Percentiles rank a stretch among this genome's conserved stretches.
Conservation (phyloP, 2,888 invertebrate species). For the Mythimna ferrago region DNA sequence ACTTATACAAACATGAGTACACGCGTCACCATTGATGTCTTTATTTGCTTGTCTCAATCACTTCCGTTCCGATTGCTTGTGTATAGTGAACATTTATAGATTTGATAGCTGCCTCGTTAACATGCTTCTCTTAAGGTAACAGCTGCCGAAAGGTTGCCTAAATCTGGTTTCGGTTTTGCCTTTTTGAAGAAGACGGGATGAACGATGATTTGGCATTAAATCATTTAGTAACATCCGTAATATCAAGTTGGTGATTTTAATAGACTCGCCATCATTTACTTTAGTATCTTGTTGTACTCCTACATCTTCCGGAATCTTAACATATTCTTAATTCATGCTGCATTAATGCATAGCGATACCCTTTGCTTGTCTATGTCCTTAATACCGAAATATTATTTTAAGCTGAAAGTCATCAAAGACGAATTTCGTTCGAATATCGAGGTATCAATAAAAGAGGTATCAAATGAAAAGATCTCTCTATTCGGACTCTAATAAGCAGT, state of each 20-base stretch:
- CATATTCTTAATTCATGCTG: too few species aligned
- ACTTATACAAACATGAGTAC: slow-evolving; percentile 41
- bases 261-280: too few species aligned
- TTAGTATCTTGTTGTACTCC: too few species aligned
- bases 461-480: slow-evolving; percentile 19
- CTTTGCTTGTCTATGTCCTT: not conserved
- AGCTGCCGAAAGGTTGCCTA: not conserved
- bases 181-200: slow-evolving; percentile 9
- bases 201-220: slow-evolving; percentile 12
- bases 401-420: slow-evolving; percentile 8
- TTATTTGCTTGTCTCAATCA: slow-evolving; percentile 53
- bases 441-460: slow-evolving; percentile 5
- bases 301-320: too few species aligned
- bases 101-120: slow-evolving; percentile 42
- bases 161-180: slow-evolving; percentile 10
- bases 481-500: slow-evolving; percentile 29
- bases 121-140: slow-evolving; percentile 1
- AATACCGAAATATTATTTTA: not conserved
- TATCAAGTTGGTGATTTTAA: not conserved
- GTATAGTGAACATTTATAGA: slow-evolving; percentile 26
- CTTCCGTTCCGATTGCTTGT: slow-evolving; percentile 54
- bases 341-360: too few species aligned
- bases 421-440: not conserved
- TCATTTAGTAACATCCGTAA: slow-evolving; percentile 4
- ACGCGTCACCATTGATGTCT: slow-evolving; percentile 47